Conservation (phyloP, 2,888 invertebrate species). For the Bruchidius siliquastri region DNA sequence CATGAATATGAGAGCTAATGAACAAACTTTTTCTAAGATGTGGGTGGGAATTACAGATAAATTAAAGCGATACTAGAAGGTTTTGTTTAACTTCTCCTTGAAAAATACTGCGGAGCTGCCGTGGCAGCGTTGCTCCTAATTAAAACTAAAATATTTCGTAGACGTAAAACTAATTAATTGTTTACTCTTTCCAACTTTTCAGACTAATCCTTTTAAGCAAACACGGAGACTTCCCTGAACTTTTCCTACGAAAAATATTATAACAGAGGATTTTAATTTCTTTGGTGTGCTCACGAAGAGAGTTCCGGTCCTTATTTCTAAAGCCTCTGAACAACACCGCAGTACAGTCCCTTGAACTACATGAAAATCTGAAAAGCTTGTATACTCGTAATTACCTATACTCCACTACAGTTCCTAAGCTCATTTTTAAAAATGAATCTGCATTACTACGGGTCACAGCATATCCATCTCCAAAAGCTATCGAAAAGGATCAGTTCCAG, state of each 20-base stretch:
- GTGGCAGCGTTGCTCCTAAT: slow-evolving; percentile 7
- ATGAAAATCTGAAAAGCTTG: background rate
- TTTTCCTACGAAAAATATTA: background rate
- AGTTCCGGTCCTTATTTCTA: background rate
- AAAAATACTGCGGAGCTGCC: background rate
- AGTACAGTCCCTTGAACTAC: background rate
- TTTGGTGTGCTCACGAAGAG: background rate
- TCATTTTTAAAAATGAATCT: too few relatives aligned
- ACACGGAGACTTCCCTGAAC: slow-evolving; percentile 7
- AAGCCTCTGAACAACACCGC: background rate
- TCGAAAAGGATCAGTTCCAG: too few relatives aligned
- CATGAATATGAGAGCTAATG: too few relatives aligned
- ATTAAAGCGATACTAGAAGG: background rate
- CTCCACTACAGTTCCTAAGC: background rate
- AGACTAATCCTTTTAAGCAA: slow-evolving; percentile 17
- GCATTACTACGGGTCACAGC: too few relatives aligned
- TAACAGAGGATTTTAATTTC: slow-evolving; percentile 2
- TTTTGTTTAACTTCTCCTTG: background rate
- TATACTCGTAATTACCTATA: background rate
- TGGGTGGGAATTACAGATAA: background rate
- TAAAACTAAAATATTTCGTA: slow-evolving; percentile 14
- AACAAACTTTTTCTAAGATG: background rate
- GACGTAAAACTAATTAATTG: slow-evolving; percentile 16
- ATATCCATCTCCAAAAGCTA: too few relatives aligned
- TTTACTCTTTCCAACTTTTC: slow-evolving; percentile 17